Base-by-base conservation (phyloP, 1,140 invertebrate genomes). In the Ceratosolen fusciceps region DNA sequence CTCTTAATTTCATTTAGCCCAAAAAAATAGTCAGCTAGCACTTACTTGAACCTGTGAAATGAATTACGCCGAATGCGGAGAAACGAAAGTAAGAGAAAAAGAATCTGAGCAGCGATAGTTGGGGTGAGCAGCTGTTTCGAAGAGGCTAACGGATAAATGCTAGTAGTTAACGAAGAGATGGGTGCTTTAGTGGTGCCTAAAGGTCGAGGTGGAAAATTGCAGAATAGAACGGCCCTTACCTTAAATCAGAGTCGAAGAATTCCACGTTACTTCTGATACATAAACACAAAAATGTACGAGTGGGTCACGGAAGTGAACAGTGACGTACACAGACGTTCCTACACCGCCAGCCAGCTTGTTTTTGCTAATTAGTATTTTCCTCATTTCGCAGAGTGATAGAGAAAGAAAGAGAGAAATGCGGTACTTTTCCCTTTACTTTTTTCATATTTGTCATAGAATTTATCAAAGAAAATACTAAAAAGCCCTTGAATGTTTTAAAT, bases 211-310 rank as follows among this genome's bases (percentile, higher is more conserved):
- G 26, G 26, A 62, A 37, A 24, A 21, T 37, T 29, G n/a, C 29
- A 9, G 37, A 62, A n/a, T 29, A 29, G 68, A 65, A 56, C 29
- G 34, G 9, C n/a, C 24, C 0, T 70, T 43, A 58, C 68, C 77
- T 77, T 81, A 74, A 58, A 83, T 80, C 75, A 34, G 80, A 82
- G 83, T 82, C 81, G 82, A 85, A 79, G 83, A 85, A 85, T 80
- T 81, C 81, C 34, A 52, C 34, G 43, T 8, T 0, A 26, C 67
- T 14, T 47, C 3, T 73, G 4, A 67, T 39, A 37, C 49, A 75
- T 65, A 65, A n/a, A n/a, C n/a, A n/a, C n/a, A n/a, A n/a, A n/a
- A n/a, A n/a, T n/a, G n/a, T 65, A 65, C 31, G 34, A 16, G 19
- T 62, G n/a, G 1, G 29, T 56, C 62, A 58, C n/a, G 62, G 58